A percentile compares a stretch with the other conserved stretches of the same genome.
Evolutionary conservation across 2,888 invertebrate genomes (phyloP).

Genomic region (Gari tellinella): DNA sequence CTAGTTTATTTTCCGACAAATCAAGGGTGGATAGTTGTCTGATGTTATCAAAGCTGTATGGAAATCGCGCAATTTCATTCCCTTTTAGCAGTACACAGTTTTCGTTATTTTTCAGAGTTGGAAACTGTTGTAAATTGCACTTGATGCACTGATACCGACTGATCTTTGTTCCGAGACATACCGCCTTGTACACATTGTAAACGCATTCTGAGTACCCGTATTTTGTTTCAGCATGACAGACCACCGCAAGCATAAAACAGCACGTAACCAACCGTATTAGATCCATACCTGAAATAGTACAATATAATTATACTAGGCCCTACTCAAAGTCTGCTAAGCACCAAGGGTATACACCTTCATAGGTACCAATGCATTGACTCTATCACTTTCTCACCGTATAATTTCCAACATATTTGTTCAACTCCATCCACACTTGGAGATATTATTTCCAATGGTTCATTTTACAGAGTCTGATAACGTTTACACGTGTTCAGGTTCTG

Average conservation of each 20-base stretch:
- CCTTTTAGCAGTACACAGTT: slow-evolving; percentile 32
- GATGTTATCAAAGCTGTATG: slow-evolving; percentile 17
- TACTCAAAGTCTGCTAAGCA: too few species aligned
- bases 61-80: slow-evolving; percentile 43
- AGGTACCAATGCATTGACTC: too few species aligned
- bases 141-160: neutral
- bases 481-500: too few species aligned
- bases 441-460: too few species aligned
- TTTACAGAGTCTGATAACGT: too few species aligned
- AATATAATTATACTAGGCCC: too few species aligned
- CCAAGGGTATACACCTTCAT: too few species aligned
- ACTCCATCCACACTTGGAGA: too few species aligned
- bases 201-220: slow-evolving; percentile 46
- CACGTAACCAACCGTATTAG: too few species aligned
- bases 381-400: too few species aligned
- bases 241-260: neutral
- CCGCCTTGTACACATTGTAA: slow-evolving; percentile 37
- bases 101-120: slow-evolving; percentile 11
- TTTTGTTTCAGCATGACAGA: neutral
- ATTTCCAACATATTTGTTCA: too few species aligned
- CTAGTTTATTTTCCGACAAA: slow-evolving; percentile 32
- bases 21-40: slow-evolving; percentile 33
- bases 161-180: slow-evolving; percentile 16
- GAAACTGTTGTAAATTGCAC: slow-evolving; percentile 28
- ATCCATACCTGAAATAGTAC: too few species aligned